These are phyloP conservation scores for Heliconius erato DNA, from an alignment of 2,888 invertebrate genomes.

Conservation along the genomic window DNA sequence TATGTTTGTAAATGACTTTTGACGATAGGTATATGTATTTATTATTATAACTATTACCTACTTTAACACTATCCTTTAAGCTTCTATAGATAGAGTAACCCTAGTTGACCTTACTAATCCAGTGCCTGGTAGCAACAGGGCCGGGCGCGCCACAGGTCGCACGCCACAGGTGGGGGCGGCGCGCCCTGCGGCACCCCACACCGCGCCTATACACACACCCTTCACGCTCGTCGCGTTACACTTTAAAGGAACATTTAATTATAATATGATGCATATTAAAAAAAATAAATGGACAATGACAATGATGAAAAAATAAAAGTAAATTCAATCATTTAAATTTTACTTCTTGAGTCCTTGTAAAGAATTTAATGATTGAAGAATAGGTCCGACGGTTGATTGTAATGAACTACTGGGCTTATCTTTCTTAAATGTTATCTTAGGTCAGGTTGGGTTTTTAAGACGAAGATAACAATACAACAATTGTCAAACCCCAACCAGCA, in stretches of 20 bases:
- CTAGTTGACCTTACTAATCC: background rate
- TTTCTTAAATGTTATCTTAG: too few relatives aligned
- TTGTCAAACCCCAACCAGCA: too few relatives aligned
- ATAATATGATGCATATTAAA: background rate
- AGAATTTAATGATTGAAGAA: too few relatives aligned
- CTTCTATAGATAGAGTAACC: background rate
- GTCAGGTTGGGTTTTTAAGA: too few relatives aligned
- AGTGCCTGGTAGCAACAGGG: background rate
- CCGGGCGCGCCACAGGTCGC: slow-evolving; percentile 41
- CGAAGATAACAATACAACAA: too few relatives aligned
- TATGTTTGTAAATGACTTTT: background rate
- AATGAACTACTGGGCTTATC: too few relatives aligned
- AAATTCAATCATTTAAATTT: too few relatives aligned
- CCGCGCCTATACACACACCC: slow-evolving; percentile 15
- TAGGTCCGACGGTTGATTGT: too few relatives aligned
- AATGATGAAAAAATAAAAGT: background rate
- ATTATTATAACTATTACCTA: background rate
- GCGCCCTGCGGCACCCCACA: background rate
- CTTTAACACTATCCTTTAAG: background rate
- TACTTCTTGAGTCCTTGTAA: too few relatives aligned
- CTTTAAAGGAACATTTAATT: slow-evolving; percentile 1
- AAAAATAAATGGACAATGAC: background rate
- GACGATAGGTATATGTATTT: background rate
- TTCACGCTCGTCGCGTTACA: background rate
- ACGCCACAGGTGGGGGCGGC: slow-evolving; percentile 47